Conservation (phyloP, 2,113 vertebrate species). For the Daubentonia madagascariensis region DNA sequence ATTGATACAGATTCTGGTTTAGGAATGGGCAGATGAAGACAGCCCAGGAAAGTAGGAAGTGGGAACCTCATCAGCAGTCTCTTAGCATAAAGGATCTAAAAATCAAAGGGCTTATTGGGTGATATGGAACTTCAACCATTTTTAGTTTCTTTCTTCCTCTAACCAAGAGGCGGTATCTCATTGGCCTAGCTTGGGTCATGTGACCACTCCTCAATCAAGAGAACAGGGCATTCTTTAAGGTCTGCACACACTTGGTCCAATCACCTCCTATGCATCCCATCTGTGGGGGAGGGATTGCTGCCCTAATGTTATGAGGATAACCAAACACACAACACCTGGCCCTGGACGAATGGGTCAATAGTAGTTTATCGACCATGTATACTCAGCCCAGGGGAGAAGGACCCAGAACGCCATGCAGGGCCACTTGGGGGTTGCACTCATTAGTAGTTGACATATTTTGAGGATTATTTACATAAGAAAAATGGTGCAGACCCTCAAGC, state of each 20-base stretch:
- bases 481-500: too few relatives aligned
- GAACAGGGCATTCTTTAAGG: not conserved
- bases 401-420: not conserved
- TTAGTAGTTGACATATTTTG: not conserved
- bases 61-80: not conserved
- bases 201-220: not conserved
- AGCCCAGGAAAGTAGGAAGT: not conserved
- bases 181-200: not conserved
- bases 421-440: rapidly evolving
- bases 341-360: not conserved
- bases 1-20: not conserved
- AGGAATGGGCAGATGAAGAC: not conserved
- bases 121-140: not conserved
- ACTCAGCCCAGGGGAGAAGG: not conserved
- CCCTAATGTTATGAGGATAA: not conserved
- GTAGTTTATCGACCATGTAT: not conserved
- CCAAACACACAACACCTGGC: not conserved
- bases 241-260: too few relatives aligned
- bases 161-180: not conserved
- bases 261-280: too few relatives aligned
- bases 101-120: not conserved
- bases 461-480: too few relatives aligned
- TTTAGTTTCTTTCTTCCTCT: not conserved
- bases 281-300: not conserved
- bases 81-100: not conserved